These are phyloP conservation scores for Montifringilla adamsi DNA, from an alignment of 2,113 vertebrate species.

Conservation along the genomic window DNA sequence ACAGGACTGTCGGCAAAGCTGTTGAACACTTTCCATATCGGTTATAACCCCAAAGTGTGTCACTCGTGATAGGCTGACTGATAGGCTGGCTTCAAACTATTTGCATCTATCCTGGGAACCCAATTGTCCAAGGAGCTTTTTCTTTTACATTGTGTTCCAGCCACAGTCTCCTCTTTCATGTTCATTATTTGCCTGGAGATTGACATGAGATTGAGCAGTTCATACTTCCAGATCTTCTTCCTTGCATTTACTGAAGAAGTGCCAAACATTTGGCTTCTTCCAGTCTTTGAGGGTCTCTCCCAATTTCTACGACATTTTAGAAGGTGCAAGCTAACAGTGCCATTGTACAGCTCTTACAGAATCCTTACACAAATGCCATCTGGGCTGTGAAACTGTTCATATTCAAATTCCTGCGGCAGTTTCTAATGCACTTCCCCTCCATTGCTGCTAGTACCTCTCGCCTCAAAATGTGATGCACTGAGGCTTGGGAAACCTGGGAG, in stretches of 20 bases:
- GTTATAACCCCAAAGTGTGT: background rate
- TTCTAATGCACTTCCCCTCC: background rate
- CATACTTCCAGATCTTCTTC: background rate
- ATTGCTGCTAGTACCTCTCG: background rate
- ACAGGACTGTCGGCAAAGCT: background rate
- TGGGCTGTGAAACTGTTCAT: background rate
- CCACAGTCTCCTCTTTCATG: background rate
- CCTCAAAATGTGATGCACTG: background rate
- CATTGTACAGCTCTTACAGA: accelerated
- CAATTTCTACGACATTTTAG: background rate
- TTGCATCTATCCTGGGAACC: background rate
- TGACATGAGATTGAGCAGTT: background rate
- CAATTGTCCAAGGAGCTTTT: background rate
- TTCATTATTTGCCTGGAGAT: background rate
- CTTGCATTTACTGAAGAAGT: background rate
- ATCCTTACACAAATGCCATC: background rate
- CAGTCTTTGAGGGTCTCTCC: background rate
- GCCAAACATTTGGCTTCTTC: background rate
- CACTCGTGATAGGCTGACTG: background rate
- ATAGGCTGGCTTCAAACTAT: background rate
- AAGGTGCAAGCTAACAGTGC: background rate
- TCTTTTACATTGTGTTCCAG: background rate
- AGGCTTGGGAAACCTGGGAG: background rate
- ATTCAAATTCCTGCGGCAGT: background rate
- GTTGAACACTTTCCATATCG: background rate